phyloP scores from a whole-genome alignment of 2,797 vertebrate species.

The Xenopus petersii region DNA sequence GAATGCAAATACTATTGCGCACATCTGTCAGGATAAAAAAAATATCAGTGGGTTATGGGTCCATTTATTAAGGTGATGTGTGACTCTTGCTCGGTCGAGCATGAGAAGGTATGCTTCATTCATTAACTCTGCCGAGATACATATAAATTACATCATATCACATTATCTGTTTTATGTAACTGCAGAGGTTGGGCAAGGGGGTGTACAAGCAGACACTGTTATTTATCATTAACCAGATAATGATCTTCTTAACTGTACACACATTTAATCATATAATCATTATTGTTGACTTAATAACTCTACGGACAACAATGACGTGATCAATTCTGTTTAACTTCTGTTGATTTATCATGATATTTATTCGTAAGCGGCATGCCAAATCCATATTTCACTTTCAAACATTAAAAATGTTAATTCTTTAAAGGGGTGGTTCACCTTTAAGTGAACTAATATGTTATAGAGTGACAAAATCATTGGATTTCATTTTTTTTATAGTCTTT shows the following conservation, averaged over 20 bases:
- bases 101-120: neutral
- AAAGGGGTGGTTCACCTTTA: too few relatives aligned
- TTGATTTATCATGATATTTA: neutral
- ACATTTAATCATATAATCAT: neutral
- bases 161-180: neutral
- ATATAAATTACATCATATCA: neutral
- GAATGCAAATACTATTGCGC: neutral
- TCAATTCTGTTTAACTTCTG: neutral
- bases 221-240: neutral
- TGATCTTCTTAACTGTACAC: neutral
- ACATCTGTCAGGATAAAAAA: neutral
- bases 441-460: too few relatives aligned
- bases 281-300: neutral
- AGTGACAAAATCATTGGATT: too few relatives aligned
- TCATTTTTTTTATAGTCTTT: too few relatives aligned
- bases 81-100: neutral
- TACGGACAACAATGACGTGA: neutral
- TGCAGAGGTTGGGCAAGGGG: neutral
- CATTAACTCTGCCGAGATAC: neutral
- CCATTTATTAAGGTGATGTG: neutral
- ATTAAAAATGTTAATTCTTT: too few relatives aligned
- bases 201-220: neutral
- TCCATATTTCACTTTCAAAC: too few relatives aligned
- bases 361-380: too few relatives aligned
- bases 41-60: neutral